phyloP scores from a whole-genome alignment of 1,140 invertebrate genomes.

The Zaprionus ornatus region DNA sequence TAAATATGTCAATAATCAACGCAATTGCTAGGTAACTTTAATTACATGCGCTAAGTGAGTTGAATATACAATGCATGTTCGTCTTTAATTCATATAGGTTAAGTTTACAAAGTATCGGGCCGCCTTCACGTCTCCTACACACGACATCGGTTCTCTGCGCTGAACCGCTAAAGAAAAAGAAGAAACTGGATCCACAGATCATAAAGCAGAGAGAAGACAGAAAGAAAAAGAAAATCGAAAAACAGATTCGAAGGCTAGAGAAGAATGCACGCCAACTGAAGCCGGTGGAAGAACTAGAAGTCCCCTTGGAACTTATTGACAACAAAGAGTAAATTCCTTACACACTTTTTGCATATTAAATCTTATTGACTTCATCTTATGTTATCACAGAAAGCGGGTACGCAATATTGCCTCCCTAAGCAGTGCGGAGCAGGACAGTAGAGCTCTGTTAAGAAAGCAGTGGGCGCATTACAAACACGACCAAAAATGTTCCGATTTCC shows the following conservation, averaged over 20 bases:
- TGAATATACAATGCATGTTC: background rate
- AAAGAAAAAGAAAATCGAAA: constrained; percentile 91
- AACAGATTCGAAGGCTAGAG: constrained; percentile 91
- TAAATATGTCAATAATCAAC: constrained; percentile 63
- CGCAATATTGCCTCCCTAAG: constrained; percentile 84
- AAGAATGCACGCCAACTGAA: constrained; percentile 91
- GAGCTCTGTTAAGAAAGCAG: constrained; percentile 87
- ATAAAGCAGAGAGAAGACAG: constrained; percentile 91
- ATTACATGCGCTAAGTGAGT: background rate
- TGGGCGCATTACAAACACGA: constrained; percentile 89
- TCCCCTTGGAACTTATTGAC: constrained; percentile 88
- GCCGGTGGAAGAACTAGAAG: constrained; percentile 92
- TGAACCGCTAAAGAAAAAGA: constrained; percentile 95
- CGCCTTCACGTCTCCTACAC: constrained; percentile 57
- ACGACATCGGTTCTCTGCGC: constrained; percentile 83
- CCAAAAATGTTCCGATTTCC: constrained; percentile 87
- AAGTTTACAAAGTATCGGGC: constrained; percentile 39
- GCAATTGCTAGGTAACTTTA: constrained; percentile 52
- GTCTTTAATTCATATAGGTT: constrained; percentile 28
- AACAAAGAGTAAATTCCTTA: constrained; percentile 83
- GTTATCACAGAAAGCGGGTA: constrained; percentile 85
- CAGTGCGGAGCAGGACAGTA: constrained; percentile 85
- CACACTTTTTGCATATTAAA: background rate
- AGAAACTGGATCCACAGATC: constrained; percentile 91
- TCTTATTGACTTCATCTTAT: background rate